Percentiles rank a stretch among this genome's conserved stretches.
These are phyloP conservation scores for Euplagia quadripunctaria DNA, from an alignment of 2,888 invertebrate species.

Conservation along the genomic window DNA sequence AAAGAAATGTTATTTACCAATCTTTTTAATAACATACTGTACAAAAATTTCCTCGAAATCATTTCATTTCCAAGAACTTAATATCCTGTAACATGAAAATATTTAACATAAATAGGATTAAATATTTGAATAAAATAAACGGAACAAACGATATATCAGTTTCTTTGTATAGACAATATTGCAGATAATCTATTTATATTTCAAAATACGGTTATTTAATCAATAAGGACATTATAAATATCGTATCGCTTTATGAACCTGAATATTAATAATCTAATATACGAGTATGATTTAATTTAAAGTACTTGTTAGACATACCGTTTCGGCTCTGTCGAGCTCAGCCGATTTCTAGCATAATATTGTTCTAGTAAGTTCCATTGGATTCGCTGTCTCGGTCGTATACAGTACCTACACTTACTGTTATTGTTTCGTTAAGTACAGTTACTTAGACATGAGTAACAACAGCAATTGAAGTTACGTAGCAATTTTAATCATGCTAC, in stretches of 20 bases:
- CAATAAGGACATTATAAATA: constrained; percentile 3
- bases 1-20: neutral
- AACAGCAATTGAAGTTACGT: too few relatives aligned
- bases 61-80: constrained; percentile 7
- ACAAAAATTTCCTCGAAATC: neutral
- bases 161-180: neutral
- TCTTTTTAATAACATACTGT: neutral
- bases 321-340: too few relatives aligned
- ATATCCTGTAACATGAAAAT: constrained; percentile 5
- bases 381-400: too few relatives aligned
- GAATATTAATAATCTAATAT: too few relatives aligned
- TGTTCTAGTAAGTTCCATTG: too few relatives aligned
- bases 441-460: too few relatives aligned
- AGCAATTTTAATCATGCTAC: too few relatives aligned
- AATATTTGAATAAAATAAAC: neutral
- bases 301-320: too few relatives aligned
- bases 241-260: neutral
- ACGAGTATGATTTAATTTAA: too few relatives aligned
- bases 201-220: neutral
- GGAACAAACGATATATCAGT: neutral
- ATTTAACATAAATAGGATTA: constrained; percentile 1
- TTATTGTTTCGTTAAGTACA: too few relatives aligned
- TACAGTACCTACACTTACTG: too few relatives aligned
- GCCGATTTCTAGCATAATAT: too few relatives aligned
- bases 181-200: neutral